Evolutionary conservation across 2,113 vertebrate genomes (phyloP).

Genomic region (Oncorhynchus mykiss): DNA sequence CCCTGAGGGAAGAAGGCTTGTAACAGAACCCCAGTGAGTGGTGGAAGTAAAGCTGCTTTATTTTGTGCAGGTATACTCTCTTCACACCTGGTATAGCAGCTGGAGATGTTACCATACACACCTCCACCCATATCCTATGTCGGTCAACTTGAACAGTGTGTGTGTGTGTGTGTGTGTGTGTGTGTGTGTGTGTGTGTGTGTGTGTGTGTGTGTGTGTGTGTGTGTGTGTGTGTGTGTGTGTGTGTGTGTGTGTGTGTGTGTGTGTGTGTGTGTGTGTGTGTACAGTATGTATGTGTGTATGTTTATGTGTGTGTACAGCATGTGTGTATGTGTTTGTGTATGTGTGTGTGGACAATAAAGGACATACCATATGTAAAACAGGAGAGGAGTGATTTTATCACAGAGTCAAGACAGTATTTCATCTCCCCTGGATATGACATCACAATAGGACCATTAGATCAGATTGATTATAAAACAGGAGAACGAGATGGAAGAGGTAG

Average conservation of each 20-base stretch:
- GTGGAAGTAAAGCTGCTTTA: too few relatives aligned
- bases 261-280: not conserved
- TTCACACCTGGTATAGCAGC: conserved; percentile 18
- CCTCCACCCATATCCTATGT: conserved; percentile 27
- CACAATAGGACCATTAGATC: too few relatives aligned
- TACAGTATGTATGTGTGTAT: not conserved
- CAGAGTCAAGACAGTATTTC: conserved; percentile 60
- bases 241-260: not conserved
- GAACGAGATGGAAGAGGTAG: not conserved
- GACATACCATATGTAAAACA: conserved; percentile 12
- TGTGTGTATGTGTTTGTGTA: too few relatives aligned
- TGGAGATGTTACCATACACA: conserved; percentile 25
- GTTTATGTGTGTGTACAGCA: not conserved
- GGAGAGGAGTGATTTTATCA: not conserved
- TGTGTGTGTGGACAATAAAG: conserved; percentile 25
- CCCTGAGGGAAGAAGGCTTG: not conserved
- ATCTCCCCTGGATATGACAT: conserved; percentile 31
- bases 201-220: not conserved
- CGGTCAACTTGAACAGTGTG: conserved; percentile 23
- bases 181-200: not conserved
- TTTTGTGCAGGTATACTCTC: not conserved
- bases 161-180: not conserved
- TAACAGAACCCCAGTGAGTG: not conserved
- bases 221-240: not conserved
- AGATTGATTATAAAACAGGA: conserved; percentile 46